Evolutionary conservation across 1,140 invertebrate species (phyloP), one percentile per base, ranked within the genome.

Genomic region (Trichonephila clavata): DNA sequence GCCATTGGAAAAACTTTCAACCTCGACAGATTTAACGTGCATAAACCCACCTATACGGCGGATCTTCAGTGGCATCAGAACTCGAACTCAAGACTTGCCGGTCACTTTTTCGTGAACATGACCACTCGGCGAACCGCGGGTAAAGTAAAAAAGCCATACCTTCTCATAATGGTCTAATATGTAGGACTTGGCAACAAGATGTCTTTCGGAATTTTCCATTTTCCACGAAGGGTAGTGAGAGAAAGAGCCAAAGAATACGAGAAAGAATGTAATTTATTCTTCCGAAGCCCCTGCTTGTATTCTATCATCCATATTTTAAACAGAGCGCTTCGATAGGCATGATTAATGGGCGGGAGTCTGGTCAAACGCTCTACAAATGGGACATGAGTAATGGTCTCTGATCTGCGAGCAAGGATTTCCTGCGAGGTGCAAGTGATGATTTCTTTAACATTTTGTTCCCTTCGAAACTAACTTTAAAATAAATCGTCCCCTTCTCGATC

Each of bases 271-370:
- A 57, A 84, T 84, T 84, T 84, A 57, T 84, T 59, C 43, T 84
- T n/a, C 0, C 21, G 39, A n/a, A 39, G 39, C 32, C 39, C 20
- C 2, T 10, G n/a, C n/a, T 84, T 32, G 43, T 24, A 24, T 84
- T 84, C 13, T 50, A 84, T 59, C 81, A 84, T 84, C 81, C 81
- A 84, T 84, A 84, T 84, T 84, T 84, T 84, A 84, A 84, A 24
- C 81, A 57, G n/a, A 21, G 43, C 81, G 57, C 81, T 84, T 84
- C 50, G 43, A 50, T 57, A 24, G 81, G n/a, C 6, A 84, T 84
- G 81, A 84, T 84, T 84, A 84, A 84, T 84, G 43, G n/a, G 16
- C 27, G 18, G n/a, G n/a, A 50, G n/a, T 57, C 13, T 59, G 81
- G 81, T 59, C 81, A 57, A 57, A 84, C 81, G 21, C 24, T 84